Conservation (phyloP, 2,113 vertebrate species). For the Isichthys henryi region DNA sequence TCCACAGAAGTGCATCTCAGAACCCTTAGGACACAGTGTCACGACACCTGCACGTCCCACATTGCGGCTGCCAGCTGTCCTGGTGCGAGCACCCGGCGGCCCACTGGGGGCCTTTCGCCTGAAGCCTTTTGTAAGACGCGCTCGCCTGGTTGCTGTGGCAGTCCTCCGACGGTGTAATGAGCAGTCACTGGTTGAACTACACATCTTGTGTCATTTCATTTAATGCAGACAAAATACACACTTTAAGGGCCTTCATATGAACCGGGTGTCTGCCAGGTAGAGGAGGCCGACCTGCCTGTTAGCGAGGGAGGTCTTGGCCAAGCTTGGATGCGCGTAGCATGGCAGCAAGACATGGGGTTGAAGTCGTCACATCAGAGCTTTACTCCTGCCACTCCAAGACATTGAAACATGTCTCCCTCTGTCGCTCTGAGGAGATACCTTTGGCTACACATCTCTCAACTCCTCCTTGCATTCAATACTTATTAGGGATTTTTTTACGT, state of each 20-base stretch:
- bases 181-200: conserved; percentile 8
- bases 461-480: not conserved
- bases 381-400: not conserved
- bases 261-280: not conserved
- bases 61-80: conserved; percentile 17
- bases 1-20: conserved; percentile 32
- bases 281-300: not conserved
- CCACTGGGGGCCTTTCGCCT: conserved; percentile 35
- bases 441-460: not conserved
- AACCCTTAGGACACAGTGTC: conserved; percentile 41
- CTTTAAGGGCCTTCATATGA: conserved; percentile 5
- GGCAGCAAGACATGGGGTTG: not conserved
- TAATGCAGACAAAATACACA: not conserved
- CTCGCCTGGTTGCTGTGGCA: conserved; percentile 28
- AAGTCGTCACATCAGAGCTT: not conserved
- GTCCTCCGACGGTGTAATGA: not conserved
- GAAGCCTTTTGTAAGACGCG: conserved; percentile 27
- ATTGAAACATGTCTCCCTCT: not conserved
- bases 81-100: conserved; percentile 12
- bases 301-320: not conserved
- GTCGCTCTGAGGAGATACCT: not conserved
- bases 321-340: not conserved
- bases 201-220: not conserved
- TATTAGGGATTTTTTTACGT: not conserved
- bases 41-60: conserved; percentile 24